These are phyloP conservation scores for Leptestheria dahalacensis DNA, from an alignment of 1,140 invertebrate species.

Conservation along the genomic window DNA sequence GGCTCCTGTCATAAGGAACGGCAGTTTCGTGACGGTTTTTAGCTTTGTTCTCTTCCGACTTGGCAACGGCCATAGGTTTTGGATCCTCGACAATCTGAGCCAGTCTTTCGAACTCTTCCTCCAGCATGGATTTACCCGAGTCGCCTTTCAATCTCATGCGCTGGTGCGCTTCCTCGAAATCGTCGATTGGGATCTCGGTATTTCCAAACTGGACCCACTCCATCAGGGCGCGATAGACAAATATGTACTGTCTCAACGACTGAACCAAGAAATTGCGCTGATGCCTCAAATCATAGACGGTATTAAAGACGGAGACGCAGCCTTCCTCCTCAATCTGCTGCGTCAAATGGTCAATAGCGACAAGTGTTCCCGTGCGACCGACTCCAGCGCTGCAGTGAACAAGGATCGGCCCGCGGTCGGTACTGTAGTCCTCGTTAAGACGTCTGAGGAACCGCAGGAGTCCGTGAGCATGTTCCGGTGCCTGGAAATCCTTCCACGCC, in stretches of 20 bases:
- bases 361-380: constrained; percentile 77
- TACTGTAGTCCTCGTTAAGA: constrained; percentile 70
- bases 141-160: constrained; percentile 43
- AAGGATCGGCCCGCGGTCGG: constrained; percentile 65
- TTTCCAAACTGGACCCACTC: constrained; percentile 87
- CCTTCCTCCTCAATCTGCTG: constrained; percentile 66
- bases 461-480: constrained; percentile 77
- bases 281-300: constrained; percentile 70
- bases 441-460: constrained; percentile 78
- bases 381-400: constrained; percentile 85
- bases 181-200: constrained; percentile 44
- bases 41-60: constrained; percentile 63
- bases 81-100: constrained; percentile 60
- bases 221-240: constrained; percentile 85
- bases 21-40: constrained; percentile 77
- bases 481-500: constrained; percentile 88
- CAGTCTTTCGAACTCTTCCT: constrained; percentile 74
- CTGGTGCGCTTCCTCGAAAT: constrained; percentile 18
- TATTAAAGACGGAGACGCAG: constrained; percentile 74
- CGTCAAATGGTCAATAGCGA: constrained; percentile 73
- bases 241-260: constrained; percentile 92
- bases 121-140: constrained; percentile 48
- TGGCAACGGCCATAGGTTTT: constrained; percentile 63
- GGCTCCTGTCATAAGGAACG: constrained; percentile 80
- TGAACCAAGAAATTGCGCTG: constrained; percentile 88